Evolutionary conservation across 92 coral and sea anemone species (phyloP).

Genomic region (Meandrina meandrites): DNA sequence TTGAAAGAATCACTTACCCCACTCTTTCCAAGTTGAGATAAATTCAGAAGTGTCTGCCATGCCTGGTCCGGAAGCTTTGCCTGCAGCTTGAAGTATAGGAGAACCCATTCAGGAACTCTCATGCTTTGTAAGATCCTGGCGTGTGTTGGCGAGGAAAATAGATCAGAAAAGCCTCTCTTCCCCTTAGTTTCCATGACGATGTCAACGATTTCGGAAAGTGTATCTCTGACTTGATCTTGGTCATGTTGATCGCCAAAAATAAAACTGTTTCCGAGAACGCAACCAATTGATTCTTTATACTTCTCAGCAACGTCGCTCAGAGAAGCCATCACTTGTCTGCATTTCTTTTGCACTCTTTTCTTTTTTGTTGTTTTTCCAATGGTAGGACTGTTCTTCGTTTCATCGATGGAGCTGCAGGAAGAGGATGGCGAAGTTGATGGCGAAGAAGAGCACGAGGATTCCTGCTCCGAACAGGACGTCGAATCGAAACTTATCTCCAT

Average conservation of each 20-base stretch:
- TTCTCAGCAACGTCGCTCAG: conserved; percentile 13
- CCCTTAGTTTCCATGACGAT: no score
- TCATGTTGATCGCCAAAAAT: no score
- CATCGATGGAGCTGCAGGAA: conserved; percentile 2
- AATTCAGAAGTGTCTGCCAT: conserved; percentile 2
- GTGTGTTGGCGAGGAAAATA: no score
- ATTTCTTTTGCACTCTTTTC: conserved; percentile 9
- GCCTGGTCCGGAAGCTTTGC: not conserved
- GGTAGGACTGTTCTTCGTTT: conserved; percentile 19
- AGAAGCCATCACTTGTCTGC: conserved; percentile 14
- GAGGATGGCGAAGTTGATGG: not conserved
- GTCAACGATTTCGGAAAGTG: no score
- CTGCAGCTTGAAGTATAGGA: conserved; percentile 20
- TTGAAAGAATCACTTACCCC: no score
- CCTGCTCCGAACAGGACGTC: not conserved
- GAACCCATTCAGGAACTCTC: conserved; percentile 32
- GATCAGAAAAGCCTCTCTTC: no score
- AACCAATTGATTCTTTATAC: not conserved
- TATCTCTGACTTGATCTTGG: no score
- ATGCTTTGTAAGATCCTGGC: no score
- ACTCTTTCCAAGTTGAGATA: no score
- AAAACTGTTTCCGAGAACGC: no score
- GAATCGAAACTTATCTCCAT: not conserved
- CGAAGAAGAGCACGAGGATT: not conserved
- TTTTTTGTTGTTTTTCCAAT: conserved; percentile 29